Conservation (phyloP, 2,113 vertebrate species). For the Hiodon alosoides region DNA sequence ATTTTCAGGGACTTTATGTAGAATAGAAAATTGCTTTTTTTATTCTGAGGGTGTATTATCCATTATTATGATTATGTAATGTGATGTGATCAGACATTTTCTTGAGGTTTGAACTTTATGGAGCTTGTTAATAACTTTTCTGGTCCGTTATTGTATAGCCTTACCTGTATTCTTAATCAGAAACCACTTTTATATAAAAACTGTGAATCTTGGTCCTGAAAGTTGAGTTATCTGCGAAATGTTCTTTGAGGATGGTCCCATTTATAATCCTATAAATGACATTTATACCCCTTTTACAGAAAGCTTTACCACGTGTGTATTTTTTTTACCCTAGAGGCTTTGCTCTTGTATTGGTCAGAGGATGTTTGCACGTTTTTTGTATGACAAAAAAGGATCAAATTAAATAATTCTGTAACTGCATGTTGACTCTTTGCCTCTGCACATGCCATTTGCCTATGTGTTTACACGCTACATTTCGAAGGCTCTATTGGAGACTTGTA, state of each 20-base stretch:
- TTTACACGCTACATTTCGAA: too few species aligned
- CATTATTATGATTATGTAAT: not conserved
- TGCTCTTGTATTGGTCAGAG: slow-evolving; percentile 64
- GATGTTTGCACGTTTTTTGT: slow-evolving; percentile 91
- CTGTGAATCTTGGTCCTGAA: too few species aligned
- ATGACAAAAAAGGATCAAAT: slow-evolving; percentile 88
- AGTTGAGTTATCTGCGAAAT: too few species aligned
- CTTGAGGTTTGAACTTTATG: not conserved
- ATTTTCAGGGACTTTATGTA: not conserved
- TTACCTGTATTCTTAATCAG: too few species aligned
- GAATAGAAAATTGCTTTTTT: not conserved
- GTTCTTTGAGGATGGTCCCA: too few species aligned
- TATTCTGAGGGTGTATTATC: not conserved
- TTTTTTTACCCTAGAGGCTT: slow-evolving; percentile 69
- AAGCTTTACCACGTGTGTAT: slow-evolving; percentile 54
- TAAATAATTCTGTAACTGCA: slow-evolving; percentile 57
- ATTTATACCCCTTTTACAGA: not conserved
- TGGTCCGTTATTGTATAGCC: too few species aligned
- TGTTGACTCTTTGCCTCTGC: slow-evolving; percentile 39
- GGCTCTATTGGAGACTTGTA: slow-evolving; percentile 9
- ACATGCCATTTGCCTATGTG: too few species aligned
- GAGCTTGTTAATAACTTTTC: not conserved
- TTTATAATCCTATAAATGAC: too few species aligned
- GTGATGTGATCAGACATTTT: slow-evolving; percentile 12
- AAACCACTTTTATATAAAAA: too few species aligned